Percentiles rank a stretch among this genome's conserved stretches.
These are phyloP conservation scores for Heterohyrax brucei DNA, from an alignment of 2,797 vertebrate species.

Conservation along the genomic window DNA sequence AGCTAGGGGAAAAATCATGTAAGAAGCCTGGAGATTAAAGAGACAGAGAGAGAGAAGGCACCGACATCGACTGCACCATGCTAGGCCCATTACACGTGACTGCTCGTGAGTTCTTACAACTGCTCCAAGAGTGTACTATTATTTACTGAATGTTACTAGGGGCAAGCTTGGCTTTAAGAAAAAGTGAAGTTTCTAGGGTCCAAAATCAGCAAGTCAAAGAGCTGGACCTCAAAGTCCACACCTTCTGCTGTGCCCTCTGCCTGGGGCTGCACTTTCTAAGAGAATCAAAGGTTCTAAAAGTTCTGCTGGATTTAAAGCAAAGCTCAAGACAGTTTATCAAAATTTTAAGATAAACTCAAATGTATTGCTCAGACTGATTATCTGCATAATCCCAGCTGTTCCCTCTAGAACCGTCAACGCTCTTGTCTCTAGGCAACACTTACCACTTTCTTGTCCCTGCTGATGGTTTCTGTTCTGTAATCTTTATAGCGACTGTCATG, in stretches of 20 bases:
- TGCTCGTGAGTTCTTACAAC: neutral
- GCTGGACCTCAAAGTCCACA: neutral
- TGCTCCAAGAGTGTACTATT: neutral
- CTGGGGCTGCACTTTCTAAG: neutral
- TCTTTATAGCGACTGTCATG: neutral
- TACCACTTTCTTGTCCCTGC: neutral
- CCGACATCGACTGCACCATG: no score
- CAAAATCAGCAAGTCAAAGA: neutral
- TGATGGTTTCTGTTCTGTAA: neutral
- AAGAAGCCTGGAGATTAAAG: neutral
- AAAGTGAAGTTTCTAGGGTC: neutral
- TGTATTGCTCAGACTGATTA: conserved; percentile 41
- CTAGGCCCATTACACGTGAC: neutral
- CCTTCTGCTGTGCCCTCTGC: neutral
- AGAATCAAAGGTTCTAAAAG: neutral
- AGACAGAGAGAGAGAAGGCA: neutral
- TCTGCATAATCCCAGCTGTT: conserved; percentile 25
- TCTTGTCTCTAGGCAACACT: neutral
- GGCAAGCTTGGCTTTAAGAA: neutral
- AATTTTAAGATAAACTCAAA: conserved; percentile 62
- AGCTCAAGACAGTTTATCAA: neutral
- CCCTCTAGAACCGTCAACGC: neutral
- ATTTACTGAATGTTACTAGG: neutral
- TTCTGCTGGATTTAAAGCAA: conserved; percentile 38
- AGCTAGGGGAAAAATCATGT: neutral